Evolutionary conservation across 2,113 vertebrate genomes (phyloP), one percentile per base, ranked within the genome.

Genomic region (Crotalus tigris): DNA sequence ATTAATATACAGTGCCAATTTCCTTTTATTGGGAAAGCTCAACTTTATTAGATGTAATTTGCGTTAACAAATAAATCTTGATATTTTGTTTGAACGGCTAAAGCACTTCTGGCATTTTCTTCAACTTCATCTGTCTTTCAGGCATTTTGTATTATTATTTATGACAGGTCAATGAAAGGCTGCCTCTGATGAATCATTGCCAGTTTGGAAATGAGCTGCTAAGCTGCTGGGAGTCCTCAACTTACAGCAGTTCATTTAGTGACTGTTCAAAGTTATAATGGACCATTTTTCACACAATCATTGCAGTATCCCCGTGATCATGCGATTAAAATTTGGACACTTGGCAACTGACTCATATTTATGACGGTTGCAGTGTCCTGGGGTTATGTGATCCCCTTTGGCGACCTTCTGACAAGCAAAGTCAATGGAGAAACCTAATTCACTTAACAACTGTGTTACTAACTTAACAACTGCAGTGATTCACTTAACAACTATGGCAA

Each of bases 241-340:
- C 12, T n/a, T n/a, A 69, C 1, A 69, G n/a, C 29, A 69, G 64
- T n/a, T 69, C 4, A 1, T 12, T n/a, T 69, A n/a, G 29, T 69
- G 64, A n/a, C 29, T 4, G 0, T 64, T 64, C 3, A 1, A n/a
- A 2, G 29, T n/a, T 69, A n/a, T 13, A 69, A 69, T 13, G 26
- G 11, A 51, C 49, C 49, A 51, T n/a, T 64, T 64, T 64, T n/a
- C 61, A 64, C 61, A n/a, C 11, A 64, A 64, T 29, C 26, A 1
- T 64, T 64, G 26, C 61, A 64, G 26, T 64, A 64, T n/a, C 12
- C 64, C 64, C 29, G n/a, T 69, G 64, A 69, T 69, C 64, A 69
- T 1, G 1, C 4, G 0, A n/a, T 69, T 12, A 69, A 69, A 13
- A 69, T 69, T n/a, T 69, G 64, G 29, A 15, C 0, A 0, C 29